Conservation (phyloP, 2,797 vertebrate species). For the Graptemys geographica region DNA sequence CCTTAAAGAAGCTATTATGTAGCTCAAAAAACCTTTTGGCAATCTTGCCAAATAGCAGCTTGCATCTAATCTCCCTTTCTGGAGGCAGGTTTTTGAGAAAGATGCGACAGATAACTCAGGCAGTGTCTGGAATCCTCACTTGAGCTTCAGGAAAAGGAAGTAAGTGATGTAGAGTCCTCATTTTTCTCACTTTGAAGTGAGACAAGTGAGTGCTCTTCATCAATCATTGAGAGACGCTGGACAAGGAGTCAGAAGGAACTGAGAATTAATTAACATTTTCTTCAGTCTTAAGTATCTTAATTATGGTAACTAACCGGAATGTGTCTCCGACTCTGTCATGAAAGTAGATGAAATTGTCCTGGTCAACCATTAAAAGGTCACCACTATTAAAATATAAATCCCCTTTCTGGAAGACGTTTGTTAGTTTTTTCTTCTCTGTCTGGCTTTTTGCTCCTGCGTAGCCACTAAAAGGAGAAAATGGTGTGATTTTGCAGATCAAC, state of each 20-base stretch:
- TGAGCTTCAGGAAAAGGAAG: not conserved
- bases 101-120: not conserved
- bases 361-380: constrained; percentile 87
- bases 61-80: not conserved
- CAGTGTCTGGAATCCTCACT: not conserved
- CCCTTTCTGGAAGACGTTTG: constrained; percentile 88
- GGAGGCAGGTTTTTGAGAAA: not conserved
- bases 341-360: constrained; percentile 89
- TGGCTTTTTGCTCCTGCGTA: constrained; percentile 86
- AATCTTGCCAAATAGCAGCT: not conserved
- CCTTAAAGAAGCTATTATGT: not conserved
- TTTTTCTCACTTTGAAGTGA: not conserved
- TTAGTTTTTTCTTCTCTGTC: constrained; percentile 89
- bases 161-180: not conserved
- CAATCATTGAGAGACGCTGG: not conserved
- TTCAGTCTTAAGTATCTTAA: not conserved
- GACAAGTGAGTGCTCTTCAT: not conserved
- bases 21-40: not conserved
- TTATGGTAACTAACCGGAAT: constrained; percentile 83
- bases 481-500: constrained; percentile 84
- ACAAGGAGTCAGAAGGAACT: not conserved
- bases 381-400: constrained; percentile 91
- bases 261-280: not conserved
- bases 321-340: constrained; percentile 93
- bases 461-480: constrained; percentile 83